Evolutionary conservation across 2,888 invertebrate species (phyloP).

Genomic region (Cataglyphis albicans): DNA sequence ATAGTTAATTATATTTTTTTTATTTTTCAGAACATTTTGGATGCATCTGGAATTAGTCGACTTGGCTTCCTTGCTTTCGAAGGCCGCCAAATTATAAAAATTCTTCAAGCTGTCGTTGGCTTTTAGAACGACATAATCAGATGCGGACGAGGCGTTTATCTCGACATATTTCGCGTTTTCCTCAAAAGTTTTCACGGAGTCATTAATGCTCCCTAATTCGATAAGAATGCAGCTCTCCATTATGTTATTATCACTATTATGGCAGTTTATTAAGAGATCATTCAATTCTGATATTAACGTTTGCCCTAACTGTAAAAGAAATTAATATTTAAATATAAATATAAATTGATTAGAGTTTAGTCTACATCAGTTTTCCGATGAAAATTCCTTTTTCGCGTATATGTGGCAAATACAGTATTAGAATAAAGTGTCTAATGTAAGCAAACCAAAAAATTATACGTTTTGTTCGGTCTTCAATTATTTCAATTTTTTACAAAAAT

Average conservation of each 20-base stretch:
- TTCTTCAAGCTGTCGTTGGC: background rate
- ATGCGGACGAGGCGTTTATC: background rate
- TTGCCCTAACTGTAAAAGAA: background rate
- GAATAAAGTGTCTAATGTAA: too few relatives aligned
- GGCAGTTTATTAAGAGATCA: background rate
- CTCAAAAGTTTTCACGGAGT: background rate
- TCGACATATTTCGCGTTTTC: background rate
- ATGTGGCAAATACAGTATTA: background rate
- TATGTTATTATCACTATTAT: background rate
- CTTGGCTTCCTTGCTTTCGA: background rate
- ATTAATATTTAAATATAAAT: background rate
- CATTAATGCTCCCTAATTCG: background rate
- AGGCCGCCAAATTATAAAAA: background rate
- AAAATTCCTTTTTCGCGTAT: background rate
- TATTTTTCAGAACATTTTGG: background rate
- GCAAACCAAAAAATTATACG: too few relatives aligned
- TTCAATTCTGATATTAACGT: background rate
- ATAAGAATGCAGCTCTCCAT: background rate
- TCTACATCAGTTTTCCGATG: background rate
- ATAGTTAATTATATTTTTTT: background rate
- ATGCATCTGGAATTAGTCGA: slow-evolving; percentile 5
- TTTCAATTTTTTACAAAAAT: too few relatives aligned
- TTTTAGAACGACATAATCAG: background rate
- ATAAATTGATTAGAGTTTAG: background rate
- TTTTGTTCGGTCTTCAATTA: too few relatives aligned